Percentiles rank a stretch among this genome's conserved stretches.
phyloP scores from a whole-genome alignment of 2,888 invertebrate species.

The Ferrisia virgata region DNA sequence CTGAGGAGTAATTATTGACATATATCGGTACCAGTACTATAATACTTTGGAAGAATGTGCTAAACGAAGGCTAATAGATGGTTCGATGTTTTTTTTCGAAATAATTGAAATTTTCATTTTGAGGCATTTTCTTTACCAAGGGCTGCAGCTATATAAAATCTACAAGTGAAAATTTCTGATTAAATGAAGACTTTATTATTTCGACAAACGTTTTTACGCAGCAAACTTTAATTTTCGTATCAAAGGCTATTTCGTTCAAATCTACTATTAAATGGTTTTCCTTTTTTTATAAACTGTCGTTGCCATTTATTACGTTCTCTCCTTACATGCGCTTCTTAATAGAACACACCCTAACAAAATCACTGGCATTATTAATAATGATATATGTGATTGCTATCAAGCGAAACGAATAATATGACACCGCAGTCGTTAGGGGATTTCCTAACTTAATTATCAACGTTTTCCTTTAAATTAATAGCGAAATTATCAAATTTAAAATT shows the following conservation, averaged over 20 bases:
- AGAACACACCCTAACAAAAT: slow-evolving; percentile 30
- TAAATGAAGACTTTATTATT: too few relatives aligned
- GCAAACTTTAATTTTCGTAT: not conserved
- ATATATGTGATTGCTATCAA: slow-evolving; percentile 31
- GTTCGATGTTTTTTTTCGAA: too few relatives aligned
- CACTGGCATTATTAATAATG: slow-evolving; percentile 33
- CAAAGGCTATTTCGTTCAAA: not conserved
- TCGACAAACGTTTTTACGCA: not conserved
- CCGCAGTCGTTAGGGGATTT: slow-evolving; percentile 15
- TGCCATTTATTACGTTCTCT: slow-evolving; percentile 13
- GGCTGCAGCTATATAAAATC: too few relatives aligned
- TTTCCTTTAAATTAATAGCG: not conserved
- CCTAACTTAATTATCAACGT: not conserved
- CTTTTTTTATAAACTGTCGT: not conserved
- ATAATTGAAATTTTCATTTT: too few relatives aligned
- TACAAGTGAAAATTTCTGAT: too few relatives aligned
- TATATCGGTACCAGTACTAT: not conserved
- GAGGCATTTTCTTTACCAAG: too few relatives aligned
- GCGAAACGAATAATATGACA: slow-evolving; percentile 35
- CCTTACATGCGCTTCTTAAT: slow-evolving; percentile 24
- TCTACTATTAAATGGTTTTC: not conserved
- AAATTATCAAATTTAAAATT: slow-evolving; percentile 13
- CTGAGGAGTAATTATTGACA: not conserved
- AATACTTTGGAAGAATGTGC: too few relatives aligned
- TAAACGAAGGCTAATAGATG: too few relatives aligned